Conservation (phyloP, 1,140 invertebrate species). For the Magallana gigas region DNA sequence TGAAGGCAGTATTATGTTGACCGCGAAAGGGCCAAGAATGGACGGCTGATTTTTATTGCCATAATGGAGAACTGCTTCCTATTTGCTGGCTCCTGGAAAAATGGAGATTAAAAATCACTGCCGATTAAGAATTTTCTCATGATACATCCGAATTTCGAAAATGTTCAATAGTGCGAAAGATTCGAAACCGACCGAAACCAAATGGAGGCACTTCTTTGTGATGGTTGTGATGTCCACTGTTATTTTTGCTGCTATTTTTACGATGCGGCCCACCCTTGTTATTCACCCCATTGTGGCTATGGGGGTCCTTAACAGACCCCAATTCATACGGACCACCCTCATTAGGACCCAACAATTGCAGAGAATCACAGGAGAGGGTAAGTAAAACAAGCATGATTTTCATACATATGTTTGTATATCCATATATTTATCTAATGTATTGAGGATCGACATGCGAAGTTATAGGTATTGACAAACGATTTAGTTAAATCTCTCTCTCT, state of each 20-base stretch:
- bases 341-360: not conserved
- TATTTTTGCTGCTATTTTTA: constrained; percentile 24
- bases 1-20: not conserved
- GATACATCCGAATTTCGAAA: not conserved
- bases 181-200: constrained; percentile 1
- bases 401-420: too few species aligned
- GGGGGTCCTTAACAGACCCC: not conserved
- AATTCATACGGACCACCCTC: not conserved
- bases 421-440: too few species aligned
- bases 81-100: not conserved
- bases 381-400: not conserved
- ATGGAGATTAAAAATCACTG: constrained; percentile 12
- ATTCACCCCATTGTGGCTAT: constrained; percentile 2
- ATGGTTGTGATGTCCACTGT: constrained; percentile 11
- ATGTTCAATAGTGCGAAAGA: not conserved
- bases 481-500: too few species aligned
- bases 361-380: not conserved
- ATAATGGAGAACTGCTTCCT: not conserved
- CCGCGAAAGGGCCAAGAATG: not conserved
- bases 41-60: constrained; percentile 21
- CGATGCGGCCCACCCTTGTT: constrained; percentile 1
- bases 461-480: too few species aligned
- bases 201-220: constrained; percentile 10
- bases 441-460: too few species aligned
- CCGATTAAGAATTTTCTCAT: not conserved